A percentile compares a stretch with the other conserved stretches of the same genome.
phyloP scores from a whole-genome alignment of 2,888 invertebrate species.

The Nomada fabriciana region DNA sequence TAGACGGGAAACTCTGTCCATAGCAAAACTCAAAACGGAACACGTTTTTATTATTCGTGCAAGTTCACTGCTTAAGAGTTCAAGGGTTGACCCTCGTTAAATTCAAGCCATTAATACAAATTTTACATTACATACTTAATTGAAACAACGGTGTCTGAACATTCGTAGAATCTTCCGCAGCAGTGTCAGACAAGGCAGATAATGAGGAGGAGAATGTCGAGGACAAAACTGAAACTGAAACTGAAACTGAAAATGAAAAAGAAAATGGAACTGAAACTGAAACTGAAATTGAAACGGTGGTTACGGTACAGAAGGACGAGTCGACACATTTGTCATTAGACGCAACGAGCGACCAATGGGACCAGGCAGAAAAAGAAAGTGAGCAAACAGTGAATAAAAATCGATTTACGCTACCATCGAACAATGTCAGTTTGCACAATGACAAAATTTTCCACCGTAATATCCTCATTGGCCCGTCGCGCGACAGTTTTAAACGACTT shows the following conservation, averaged over 20 bases:
- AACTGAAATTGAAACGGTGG: background rate
- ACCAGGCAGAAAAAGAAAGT: slow-evolving; percentile 9
- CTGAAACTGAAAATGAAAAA: background rate
- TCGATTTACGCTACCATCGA: background rate
- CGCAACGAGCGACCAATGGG: background rate
- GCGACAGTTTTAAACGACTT: slow-evolving; percentile 21
- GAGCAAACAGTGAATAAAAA: background rate
- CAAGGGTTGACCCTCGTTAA: no score
- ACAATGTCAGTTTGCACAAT: background rate
- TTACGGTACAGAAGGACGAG: background rate
- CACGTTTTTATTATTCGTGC: no score
- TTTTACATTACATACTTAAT: no score
- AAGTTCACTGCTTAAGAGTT: no score
- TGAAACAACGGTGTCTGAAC: background rate
- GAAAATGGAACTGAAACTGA: rapidly evolving
- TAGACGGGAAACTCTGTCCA: no score
- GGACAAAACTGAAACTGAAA: background rate
- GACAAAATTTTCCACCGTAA: no score
- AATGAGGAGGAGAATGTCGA: background rate
- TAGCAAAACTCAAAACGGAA: no score
- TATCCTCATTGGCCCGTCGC: background rate
- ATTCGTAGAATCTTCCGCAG: background rate
- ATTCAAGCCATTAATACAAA: no score
- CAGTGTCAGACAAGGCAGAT: background rate
- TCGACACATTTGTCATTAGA: background rate